phyloP scores from a whole-genome alignment of 1,140 invertebrate species.

The Carposina sasakii region DNA sequence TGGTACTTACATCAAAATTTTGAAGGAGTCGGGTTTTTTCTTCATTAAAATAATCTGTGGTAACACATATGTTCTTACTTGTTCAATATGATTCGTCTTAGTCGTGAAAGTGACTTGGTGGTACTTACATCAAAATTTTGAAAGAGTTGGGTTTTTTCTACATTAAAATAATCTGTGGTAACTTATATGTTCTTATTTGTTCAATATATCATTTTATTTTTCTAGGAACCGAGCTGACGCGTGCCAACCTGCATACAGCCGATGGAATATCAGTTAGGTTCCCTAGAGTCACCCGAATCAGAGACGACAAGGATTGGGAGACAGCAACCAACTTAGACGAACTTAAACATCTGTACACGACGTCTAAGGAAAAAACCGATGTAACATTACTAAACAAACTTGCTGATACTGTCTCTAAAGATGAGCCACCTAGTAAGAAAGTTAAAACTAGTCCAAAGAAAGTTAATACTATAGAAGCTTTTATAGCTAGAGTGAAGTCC shows the following conservation, averaged over 20 bases:
- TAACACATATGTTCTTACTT: no score
- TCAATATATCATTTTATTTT: constrained; percentile 2
- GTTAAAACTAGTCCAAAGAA: constrained; percentile 32
- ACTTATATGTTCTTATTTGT: no score
- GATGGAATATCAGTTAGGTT: constrained; percentile 94
- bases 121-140: neutral
- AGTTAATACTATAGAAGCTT: constrained; percentile 31
- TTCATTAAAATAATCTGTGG: no score
- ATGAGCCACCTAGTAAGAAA: constrained; percentile 45
- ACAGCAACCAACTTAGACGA: constrained; percentile 86
- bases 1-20: no score
- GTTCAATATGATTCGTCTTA: no score
- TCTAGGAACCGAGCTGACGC: constrained; percentile 88
- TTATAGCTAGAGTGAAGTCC: constrained; percentile 23
- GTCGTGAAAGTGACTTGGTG: no score
- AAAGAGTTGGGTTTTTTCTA: no score
- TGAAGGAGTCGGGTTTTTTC: no score
- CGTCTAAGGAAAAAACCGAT: constrained; percentile 80
- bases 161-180: no score
- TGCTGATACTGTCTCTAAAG: constrained; percentile 37
- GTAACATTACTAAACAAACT: constrained; percentile 74
- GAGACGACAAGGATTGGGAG: constrained; percentile 89
- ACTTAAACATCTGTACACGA: constrained; percentile 77
- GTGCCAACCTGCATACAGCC: constrained; percentile 89
- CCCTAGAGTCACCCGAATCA: constrained; percentile 88